Percentiles rank a stretch among this genome's conserved stretches.
Conservation (phyloP, 2,113 vertebrate species). For the Donacobius atricapilla region DNA sequence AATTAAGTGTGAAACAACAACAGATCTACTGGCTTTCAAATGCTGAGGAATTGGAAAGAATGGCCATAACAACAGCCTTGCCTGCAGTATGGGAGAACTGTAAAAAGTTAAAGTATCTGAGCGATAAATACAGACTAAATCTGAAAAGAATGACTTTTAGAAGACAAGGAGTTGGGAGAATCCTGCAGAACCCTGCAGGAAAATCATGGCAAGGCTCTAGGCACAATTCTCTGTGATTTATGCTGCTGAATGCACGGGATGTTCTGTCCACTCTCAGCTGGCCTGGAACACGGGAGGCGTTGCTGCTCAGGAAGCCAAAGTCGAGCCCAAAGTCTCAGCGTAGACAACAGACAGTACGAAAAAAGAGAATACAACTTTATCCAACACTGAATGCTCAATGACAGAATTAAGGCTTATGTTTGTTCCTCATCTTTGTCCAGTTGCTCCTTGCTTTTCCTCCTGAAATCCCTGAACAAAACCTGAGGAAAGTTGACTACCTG, state of each 20-base stretch:
- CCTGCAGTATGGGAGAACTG: not conserved
- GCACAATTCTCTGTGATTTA: not conserved
- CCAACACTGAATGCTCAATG: not conserved
- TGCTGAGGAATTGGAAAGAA: not conserved
- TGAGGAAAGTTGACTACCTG: not conserved
- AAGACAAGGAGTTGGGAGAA: not conserved
- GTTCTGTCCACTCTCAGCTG: not conserved
- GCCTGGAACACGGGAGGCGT: not conserved
- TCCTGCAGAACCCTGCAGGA: not conserved
- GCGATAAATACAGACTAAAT: not conserved
- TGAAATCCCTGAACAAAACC: not conserved
- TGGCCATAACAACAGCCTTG: fast-evolving
- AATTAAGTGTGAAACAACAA: not conserved
- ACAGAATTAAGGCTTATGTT: not conserved
- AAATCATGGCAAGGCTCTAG: not conserved
- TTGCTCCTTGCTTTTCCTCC: not conserved
- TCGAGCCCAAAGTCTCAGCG: not conserved
- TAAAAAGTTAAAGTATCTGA: not conserved
- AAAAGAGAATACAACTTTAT: not conserved
- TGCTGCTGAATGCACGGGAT: not conserved
- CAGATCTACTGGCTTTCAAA: not conserved
- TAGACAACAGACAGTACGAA: not conserved
- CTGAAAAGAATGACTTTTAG: not conserved
- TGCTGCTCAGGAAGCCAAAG: not conserved
- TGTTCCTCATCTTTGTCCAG: not conserved